Evolutionary conservation across 2,888 invertebrate species (phyloP), one percentile per base, ranked within the genome.

Genomic region (Troides oblongomaculatus): DNA sequence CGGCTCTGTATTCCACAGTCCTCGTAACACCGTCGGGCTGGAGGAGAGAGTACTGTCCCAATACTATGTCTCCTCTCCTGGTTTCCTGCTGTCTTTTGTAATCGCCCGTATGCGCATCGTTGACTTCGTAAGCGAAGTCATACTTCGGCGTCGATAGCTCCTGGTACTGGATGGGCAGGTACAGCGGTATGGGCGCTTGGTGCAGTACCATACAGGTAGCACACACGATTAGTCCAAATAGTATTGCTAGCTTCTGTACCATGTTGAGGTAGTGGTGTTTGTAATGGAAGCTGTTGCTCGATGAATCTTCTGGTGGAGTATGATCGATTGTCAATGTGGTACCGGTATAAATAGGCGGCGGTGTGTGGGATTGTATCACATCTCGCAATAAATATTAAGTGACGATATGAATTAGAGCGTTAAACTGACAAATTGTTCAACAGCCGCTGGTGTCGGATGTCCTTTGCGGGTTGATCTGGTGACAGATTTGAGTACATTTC

Each of bases 11-110:
- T 69, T 94, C 93, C 1, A 94, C 94, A 6, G 87, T 92, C 74
- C 94, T 90, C 72, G 87, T 84, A 1, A 93, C 78, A 8, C 94
- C 94, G 81, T 94, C 94, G 68, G 94, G 90, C 73, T 94, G 94
- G 1, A 89, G 77, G 23, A 94, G 78, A 1, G 93, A 91, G 79
- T 94, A 94, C 72, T 93, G 93, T 46, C 94, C 94, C 30, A 90
- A 82, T 0, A 94, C 93, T 2, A 87, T 85, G 68, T 93, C 93
- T 1, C 93, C 93, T 73, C 87, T 83, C 59, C 93, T 84, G 68
- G 84, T 87, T 76, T 94, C 94, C 0, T 89, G 89, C 73, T 94
- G 94, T 74, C 85, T 92, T 74, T 94, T 94, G 59, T 90, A 81
- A 74, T 94, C 94, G 21, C 94, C 94, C 0, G 94, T 93, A 39